A percentile compares a stretch with the other conserved stretches of the same genome.
phyloP scores from a whole-genome alignment of 2,113 vertebrate species.

The Acanthisitta chloris region DNA sequence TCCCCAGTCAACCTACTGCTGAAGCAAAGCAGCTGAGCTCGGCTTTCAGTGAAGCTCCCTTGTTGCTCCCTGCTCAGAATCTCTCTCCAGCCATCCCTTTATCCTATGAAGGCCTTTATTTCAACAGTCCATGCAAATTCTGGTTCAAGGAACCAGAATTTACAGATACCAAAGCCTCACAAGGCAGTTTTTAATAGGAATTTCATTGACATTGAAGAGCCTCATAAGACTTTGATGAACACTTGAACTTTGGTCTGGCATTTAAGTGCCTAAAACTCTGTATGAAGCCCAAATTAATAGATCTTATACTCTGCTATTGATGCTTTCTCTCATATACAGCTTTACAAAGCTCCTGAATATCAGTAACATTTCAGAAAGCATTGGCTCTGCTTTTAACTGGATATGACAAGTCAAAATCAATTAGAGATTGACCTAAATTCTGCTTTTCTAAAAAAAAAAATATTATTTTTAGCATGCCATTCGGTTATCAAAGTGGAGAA shows the following conservation, averaged over 20 bases:
- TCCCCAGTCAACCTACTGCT: not conserved
- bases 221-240: slow-evolving; percentile 3
- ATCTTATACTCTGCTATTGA: not conserved
- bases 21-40: not conserved
- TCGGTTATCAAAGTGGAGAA: slow-evolving; percentile 10
- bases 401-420: slow-evolving; percentile 39
- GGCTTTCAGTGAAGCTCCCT: not conserved
- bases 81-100: not conserved
- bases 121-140: not conserved
- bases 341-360: not conserved
- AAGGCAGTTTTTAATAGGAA: not conserved
- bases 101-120: not conserved
- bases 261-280: slow-evolving; percentile 27
- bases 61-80: not conserved
- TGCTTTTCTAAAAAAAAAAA: not conserved
- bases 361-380: not conserved
- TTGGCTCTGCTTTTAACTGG: slow-evolving; percentile 15
- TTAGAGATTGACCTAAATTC: slow-evolving; percentile 33
- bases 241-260: slow-evolving; percentile 19
- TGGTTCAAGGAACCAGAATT: not conserved
- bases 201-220: not conserved
- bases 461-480: slow-evolving; percentile 25
- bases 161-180: not conserved
- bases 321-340: not conserved
- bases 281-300: slow-evolving; percentile 32